phyloP scores from a whole-genome alignment of 2,113 vertebrate genomes.

The Vulpes lagopus region DNA sequence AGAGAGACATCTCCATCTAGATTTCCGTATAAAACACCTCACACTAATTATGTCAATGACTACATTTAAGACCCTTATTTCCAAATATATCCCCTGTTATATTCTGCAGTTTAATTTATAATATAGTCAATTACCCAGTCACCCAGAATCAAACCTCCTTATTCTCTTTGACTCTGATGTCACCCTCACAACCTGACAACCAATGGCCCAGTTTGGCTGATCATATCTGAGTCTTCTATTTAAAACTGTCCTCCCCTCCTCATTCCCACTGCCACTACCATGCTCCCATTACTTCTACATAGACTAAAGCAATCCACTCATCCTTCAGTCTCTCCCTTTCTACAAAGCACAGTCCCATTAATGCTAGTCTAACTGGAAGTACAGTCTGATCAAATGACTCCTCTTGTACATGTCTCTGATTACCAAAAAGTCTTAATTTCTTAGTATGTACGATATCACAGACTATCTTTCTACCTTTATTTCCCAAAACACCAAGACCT shows the following conservation, averaged over 20 bases:
- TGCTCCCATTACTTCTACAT: neutral
- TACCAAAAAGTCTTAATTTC: neutral
- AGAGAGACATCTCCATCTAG: neutral
- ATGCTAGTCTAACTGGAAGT: neutral
- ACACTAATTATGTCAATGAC: neutral
- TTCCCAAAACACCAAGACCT: neutral
- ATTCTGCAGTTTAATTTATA: neutral
- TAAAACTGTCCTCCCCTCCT: neutral
- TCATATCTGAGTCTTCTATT: neutral
- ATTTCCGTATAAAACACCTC: neutral
- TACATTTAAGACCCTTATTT: neutral
- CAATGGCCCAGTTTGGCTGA: neutral
- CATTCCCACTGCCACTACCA: neutral
- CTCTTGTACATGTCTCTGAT: neutral
- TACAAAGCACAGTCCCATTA: neutral
- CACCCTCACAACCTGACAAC: neutral
- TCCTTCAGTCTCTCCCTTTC: neutral
- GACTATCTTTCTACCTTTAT: neutral
- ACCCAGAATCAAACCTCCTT: neutral
- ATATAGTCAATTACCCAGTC: neutral
- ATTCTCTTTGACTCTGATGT: neutral
- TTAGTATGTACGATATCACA: neutral
- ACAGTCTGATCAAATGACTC: neutral
- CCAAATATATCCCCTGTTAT: neutral
- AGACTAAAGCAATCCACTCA: neutral